Evolutionary conservation across 1,140 invertebrate genomes (phyloP), one percentile per base, ranked within the genome.

Genomic region (Plectrocnemia conspersa): DNA sequence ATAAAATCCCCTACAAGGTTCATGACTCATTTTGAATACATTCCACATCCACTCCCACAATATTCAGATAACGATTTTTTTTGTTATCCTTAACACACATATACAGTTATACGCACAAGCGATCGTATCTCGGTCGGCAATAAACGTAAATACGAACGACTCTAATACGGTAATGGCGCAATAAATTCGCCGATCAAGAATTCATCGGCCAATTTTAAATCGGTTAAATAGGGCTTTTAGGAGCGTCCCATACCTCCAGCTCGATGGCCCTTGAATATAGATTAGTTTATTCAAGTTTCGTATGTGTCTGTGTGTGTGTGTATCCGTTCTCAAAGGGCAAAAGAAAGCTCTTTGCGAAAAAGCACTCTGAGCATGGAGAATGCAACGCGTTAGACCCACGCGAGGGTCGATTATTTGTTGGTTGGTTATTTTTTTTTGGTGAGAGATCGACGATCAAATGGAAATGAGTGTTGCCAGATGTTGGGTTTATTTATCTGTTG

Each of bases 191-290:
- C 49, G 49, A 42, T 46, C 29, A 52, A 57, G 50, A 57, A 57
- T 52, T 57, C 55, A 52, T 57, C 40, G 55, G 32, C 50, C 50
- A 54, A 58, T 58, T 58, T 58, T 32, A 52, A 53, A 53, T 36
- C 45, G 50, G 36, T 53, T 58, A 47, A 48, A 49, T 48, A 32
- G 56, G n/a, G 56, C 46, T 49, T 38, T 54, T 48, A 49, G 50
- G 29, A 21, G 48, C 49, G 27, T 44, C 41, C 55, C 46, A n/a
- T n/a, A n/a, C n/a, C n/a, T n/a, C n/a, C n/a, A n/a, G n/a, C n/a
- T n/a, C 18, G 19, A 15, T 27, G 32, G 22, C 18, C 29, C 47
- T 32, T 50, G 57, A 52, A 55, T 54, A 54, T 47, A 54, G 29
- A 54, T 59, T 35, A 55, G 52, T 38, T 46, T 50, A 38, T 59